A percentile compares a stretch with the other conserved stretches of the same genome.
phyloP scores from a whole-genome alignment of 2,888 invertebrate species.

The Leptinotarsa haldemani region DNA sequence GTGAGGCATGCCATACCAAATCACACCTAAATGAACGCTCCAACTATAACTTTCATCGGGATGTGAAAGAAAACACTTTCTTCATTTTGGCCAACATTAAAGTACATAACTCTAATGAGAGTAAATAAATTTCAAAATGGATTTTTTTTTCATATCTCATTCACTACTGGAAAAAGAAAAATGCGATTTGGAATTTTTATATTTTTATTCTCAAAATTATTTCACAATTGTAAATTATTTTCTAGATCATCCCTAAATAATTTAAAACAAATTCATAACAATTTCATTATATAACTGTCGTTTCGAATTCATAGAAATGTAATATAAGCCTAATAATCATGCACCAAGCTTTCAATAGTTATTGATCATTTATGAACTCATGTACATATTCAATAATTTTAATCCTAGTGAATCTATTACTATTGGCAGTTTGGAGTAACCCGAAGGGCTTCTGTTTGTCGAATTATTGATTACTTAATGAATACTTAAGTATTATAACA shows the following conservation, averaged over 20 bases:
- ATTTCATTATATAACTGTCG: conserved; percentile 2
- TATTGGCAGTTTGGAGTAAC: conserved; percentile 48
- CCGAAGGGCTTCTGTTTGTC: neutral
- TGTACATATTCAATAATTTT: neutral
- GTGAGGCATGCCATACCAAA: too few relatives aligned
- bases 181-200: neutral
- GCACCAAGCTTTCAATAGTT: conserved; percentile 10
- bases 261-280: conserved; percentile 10
- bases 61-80: too few relatives aligned
- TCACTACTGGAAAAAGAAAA: too few relatives aligned
- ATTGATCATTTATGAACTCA: neutral
- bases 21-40: too few relatives aligned
- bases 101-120: too few relatives aligned
- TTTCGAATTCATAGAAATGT: conserved; percentile 6
- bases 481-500: too few relatives aligned
- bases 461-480: too few relatives aligned
- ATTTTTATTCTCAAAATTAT: conserved; percentile 8
- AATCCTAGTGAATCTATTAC: conserved; percentile 37
- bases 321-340: conserved; percentile 16
- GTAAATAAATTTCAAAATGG: too few relatives aligned
- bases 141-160: too few relatives aligned
- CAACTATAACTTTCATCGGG: too few relatives aligned
- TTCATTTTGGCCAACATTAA: too few relatives aligned
- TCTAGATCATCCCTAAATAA: neutral
- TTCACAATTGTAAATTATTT: conserved; percentile 16